Evolutionary conservation across 2,888 invertebrate genomes (phyloP).

Genomic region (Oligia fasciuncula): DNA sequence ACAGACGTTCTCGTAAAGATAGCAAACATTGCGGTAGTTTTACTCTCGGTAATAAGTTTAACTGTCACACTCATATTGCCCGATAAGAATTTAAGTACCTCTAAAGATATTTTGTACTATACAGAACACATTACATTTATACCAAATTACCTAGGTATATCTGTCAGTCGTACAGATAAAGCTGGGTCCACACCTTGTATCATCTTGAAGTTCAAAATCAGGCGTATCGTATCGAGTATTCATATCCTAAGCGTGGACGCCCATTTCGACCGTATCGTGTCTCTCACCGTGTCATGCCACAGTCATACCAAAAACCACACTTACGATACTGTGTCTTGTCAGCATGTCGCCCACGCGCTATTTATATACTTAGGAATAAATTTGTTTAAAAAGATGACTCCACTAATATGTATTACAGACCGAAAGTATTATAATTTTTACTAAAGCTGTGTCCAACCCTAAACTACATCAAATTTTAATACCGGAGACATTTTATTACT

Average conservation of each 20-base stretch:
- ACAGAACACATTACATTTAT: not conserved
- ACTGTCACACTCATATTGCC: not conserved
- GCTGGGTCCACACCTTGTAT: too few species aligned
- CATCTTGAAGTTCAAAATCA: too few species aligned
- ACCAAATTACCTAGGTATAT: not conserved
- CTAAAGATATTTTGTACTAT: not conserved
- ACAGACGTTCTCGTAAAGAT: not conserved
- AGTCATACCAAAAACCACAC: too few species aligned
- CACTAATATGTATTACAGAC: not conserved
- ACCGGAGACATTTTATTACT: conserved; percentile 23
- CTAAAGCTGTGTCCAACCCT: not conserved
- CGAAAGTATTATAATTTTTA: not conserved
- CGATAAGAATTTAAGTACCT: not conserved
- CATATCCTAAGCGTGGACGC: too few species aligned
- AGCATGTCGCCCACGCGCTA: too few species aligned
- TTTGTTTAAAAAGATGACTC: not conserved
- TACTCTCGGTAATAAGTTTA: not conserved
- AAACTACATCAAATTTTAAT: not conserved
- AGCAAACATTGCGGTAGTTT: not conserved
- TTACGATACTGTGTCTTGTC: too few species aligned
- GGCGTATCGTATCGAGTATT: too few species aligned
- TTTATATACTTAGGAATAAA: too few species aligned
- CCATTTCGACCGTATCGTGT: too few species aligned
- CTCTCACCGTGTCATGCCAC: too few species aligned
- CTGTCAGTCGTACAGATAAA: not conserved